Evolutionary conservation across 2,797 vertebrate genomes (phyloP), one percentile per base, ranked within the genome.

Genomic region (Menidia menidia): DNA sequence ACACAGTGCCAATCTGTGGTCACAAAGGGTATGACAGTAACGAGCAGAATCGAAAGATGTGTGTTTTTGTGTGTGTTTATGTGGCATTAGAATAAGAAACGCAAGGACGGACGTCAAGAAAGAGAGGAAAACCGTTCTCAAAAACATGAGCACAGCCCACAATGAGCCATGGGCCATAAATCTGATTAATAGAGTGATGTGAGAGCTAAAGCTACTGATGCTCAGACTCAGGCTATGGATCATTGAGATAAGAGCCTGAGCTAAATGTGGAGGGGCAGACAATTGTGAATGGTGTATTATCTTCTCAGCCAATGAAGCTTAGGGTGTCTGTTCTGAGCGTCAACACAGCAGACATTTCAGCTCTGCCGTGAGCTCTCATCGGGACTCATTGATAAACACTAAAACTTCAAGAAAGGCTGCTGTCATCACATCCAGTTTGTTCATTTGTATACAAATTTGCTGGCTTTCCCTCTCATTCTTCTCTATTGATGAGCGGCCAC

Each of bases 151-250:
- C 66, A 48, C 63, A 72, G 71, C 69, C 64, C 6, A 6, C 64
- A 57, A 64, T 63, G 53, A 84, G 80, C 80, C 80, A 77, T 62
- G 77, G 86, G 75, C 86, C 82, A 90, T 87, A 72, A 89, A 88
- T 88, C 79, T 31, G 72, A 89, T 89, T 89, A 89, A 87, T 84
- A 81, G 73, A 60, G 82, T 75, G 84, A 87, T 84, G 78, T 79
- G 84, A 83, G 54, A 51, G 75, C 77, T 87, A 80, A 89, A 75
- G 79, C 77, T 78, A 74, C 82, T 82, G 72, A 77, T 74, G 73
- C 79, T 79, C 74, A 61, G 73, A 84, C 66, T 73, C 41, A 8
- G 61, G 57, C 50, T 72, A 70, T 83, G 83, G 80, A 87, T 88
- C 85, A 77, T 72, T 85, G 76, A 82, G 86, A 87, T 87, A 84